Percentiles rank a stretch among this genome's conserved stretches.
Evolutionary conservation across 2,113 vertebrate species (phyloP).

Genomic region (Callospermophilus lateralis): DNA sequence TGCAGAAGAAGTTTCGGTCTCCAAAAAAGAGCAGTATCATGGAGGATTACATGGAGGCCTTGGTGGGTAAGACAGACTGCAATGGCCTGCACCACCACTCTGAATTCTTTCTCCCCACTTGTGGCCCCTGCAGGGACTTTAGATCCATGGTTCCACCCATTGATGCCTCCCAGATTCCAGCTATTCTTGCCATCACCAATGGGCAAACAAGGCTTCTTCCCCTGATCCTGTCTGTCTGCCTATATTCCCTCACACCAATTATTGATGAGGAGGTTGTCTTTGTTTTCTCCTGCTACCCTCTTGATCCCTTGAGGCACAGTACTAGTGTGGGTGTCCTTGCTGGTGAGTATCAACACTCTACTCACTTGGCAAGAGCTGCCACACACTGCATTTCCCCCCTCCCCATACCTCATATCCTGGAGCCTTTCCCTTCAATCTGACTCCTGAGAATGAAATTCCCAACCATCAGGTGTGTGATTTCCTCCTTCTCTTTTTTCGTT

Average conservation of each 20-base stretch:
- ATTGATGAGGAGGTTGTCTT: background rate
- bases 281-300: too few relatives aligned
- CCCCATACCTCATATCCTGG: background rate
- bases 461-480: too few relatives aligned
- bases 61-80: too few relatives aligned
- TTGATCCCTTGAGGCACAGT: background rate
- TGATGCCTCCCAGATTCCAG: too few relatives aligned
- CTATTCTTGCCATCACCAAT: too few relatives aligned
- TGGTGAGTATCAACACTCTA: background rate
- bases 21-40: background rate
- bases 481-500: background rate
- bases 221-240: background rate
- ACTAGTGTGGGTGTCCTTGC: background rate
- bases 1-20: background rate
- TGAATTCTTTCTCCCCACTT: background rate
- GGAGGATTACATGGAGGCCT: too few relatives aligned
- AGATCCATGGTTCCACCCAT: too few relatives aligned
- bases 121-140: too few relatives aligned
- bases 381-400: background rate
- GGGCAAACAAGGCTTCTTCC: background rate
- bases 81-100: background rate
- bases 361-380: background rate
- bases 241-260: background rate
- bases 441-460: background rate
- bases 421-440: background rate